Percentiles rank a stretch among this genome's conserved stretches.
phyloP scores from a whole-genome alignment of 2,888 invertebrate genomes.

The Caenorhabditis drosophilae region DNA sequence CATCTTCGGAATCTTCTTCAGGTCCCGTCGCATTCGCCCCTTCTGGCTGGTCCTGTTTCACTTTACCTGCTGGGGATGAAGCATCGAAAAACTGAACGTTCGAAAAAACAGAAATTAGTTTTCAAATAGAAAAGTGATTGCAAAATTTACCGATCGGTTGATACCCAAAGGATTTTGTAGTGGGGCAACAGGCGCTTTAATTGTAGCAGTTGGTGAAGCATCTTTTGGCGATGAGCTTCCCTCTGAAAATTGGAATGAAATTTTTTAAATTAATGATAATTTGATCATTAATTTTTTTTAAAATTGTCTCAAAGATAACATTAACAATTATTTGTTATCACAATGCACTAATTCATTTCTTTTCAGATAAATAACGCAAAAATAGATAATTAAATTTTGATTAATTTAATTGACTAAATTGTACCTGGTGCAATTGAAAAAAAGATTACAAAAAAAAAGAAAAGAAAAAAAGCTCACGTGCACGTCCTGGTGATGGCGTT shows the following conservation, averaged over 20 bases:
- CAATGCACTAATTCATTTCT: too few relatives aligned
- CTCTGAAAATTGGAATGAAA: constrained; percentile 12
- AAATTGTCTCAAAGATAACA: neutral
- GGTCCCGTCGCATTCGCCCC: neutral
- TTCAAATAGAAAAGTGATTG: neutral
- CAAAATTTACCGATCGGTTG: constrained; percentile 17
- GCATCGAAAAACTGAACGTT: constrained; percentile 8
- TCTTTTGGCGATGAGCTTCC: constrained; percentile 15
- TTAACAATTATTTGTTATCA: too few relatives aligned
- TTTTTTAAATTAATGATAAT: too few relatives aligned
- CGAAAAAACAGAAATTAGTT: constrained; percentile 13
- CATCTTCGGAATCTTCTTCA: constrained; percentile 41
- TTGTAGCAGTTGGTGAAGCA: neutral
- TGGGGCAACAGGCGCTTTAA: constrained; percentile 1
- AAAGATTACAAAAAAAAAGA: neutral
- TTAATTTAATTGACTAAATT: too few relatives aligned
- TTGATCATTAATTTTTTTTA: neutral
- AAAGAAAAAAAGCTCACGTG: constrained; percentile 8
- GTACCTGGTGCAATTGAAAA: too few relatives aligned
- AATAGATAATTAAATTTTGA: too few relatives aligned
- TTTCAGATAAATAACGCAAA: too few relatives aligned
- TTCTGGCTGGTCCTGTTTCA: constrained; percentile 10
- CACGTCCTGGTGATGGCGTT: constrained; percentile 20
- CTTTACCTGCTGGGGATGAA: constrained; percentile 10
- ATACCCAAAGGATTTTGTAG: constrained; percentile 26